Evolutionary conservation across 2,888 invertebrate genomes (phyloP), one percentile per base, ranked within the genome.

Genomic region (Eristalis arbustorum): DNA sequence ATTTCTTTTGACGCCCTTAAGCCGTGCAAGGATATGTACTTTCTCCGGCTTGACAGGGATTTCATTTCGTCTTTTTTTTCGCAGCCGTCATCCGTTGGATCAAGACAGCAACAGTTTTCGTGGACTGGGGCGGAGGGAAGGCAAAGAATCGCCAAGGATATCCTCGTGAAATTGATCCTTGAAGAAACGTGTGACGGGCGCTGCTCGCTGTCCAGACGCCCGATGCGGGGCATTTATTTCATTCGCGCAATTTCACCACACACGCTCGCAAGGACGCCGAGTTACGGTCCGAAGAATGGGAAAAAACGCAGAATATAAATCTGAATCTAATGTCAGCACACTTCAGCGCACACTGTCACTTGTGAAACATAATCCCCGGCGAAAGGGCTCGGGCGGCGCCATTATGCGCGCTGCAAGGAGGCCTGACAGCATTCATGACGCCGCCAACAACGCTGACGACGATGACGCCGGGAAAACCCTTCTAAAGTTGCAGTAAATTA

Each of bases 401-500:
- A 49, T 49, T 49, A 49, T 49, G 34, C 3, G 25, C 4, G 40
- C 67, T 34, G 49, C 4, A 34, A 10, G 37, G 8, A 23, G 68
- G 23, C 28, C 77, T 71, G 63, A 40, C 74, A 71, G 37, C 57
- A 37, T 57, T 81, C 31, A 71, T 49, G 18, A 42, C 40, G 59
- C 73, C 73, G 56, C 49, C 49, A 31, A 31, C 31, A 31, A 6
- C 31, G 31, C 31, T 31, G 31, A 31, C 31, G 31, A 56, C 68
- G 67, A n/a, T 66, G 64, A 31, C 28, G 68, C 57, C 59, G 75
- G 23, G 68, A 66, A n/a, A 78, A 67, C 87, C 83, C 83, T 64
- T 75, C 78, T 79, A 75, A 78, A 87, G 87, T 79, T 87, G 87
- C 87, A 87, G 78, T 87, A 87, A 87, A 87, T 87, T 87, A 87